Evolutionary conservation across 2,888 invertebrate genomes (phyloP), one percentile per base, ranked within the genome.

Genomic region (Lacanobia wlatinum): DNA sequence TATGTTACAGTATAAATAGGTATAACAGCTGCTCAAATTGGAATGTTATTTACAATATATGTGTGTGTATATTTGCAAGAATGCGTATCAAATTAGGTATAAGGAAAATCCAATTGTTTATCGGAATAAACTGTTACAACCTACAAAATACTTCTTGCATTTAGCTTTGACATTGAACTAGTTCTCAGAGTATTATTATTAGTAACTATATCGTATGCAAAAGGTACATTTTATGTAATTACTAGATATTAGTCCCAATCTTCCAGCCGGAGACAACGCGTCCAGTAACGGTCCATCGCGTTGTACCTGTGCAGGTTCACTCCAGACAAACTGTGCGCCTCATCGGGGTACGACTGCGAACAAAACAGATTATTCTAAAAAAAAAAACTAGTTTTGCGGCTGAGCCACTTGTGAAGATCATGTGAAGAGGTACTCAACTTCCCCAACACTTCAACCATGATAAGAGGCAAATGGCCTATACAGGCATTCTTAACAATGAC

Each of bases 331-430:
- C 97, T 96, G 92, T 99, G 99, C 50, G 97, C 97, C 92, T 98
- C 98, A 91, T 99, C 99, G 0, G 99, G 98, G 89, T 99, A 99
- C 12, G 97, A 97, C 97, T 97, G 93, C 16, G 92, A 94, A 87
- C 52, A 76, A 73, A 80, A 77, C 18, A 53, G 0, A 28, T 43
- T 3, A 3, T 2, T 23, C 23, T 0, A 16, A 40, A 34, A 16
- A 63, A 1, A 38, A 63, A 38, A 14, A 3, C 50, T 50, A 43
- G 14, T 14, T 43, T 43, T 43, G 43, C 43, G 14, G 43, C 43
- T 16, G 5, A 40, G 43, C 43, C 18, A 16, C 21, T 23, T 43
- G 4, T 46, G 18, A 43, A 43, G 12, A 16, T 18, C 7, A 8
- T 7, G 10, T 7, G 0, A 46, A 16, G 14, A 14, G 14, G 21